These are phyloP conservation scores for Spatulosminthurus flaviceps DNA, from an alignment of 2,888 invertebrate species.

Conservation along the genomic window DNA sequence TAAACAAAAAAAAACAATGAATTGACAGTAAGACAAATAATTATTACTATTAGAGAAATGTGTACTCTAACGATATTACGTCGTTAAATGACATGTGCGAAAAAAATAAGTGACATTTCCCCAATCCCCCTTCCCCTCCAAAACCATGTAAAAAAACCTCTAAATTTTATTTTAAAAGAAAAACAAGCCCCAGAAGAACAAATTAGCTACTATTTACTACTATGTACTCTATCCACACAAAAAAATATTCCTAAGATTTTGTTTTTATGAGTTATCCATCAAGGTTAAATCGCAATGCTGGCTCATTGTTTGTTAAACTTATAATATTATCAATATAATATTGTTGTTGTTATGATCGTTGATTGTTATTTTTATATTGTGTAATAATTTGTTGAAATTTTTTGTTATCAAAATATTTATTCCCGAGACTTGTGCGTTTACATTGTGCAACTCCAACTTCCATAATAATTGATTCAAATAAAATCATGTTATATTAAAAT, in stretches of 20 bases:
- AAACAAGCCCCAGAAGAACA: slow-evolving; percentile 28
- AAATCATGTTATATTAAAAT: slow-evolving; percentile 44
- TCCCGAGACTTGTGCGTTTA: slow-evolving; percentile 31
- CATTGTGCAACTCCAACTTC: slow-evolving; percentile 47
- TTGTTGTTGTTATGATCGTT: slow-evolving; percentile 57
- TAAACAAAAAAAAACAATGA: too few relatives aligned
- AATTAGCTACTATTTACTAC: slow-evolving; percentile 24
- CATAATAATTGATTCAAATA: slow-evolving; percentile 45
- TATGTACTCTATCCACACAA: not conserved
- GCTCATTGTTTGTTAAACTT: slow-evolving; percentile 63
- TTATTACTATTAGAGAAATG: not conserved
- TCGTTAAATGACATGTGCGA: slow-evolving; percentile 4
- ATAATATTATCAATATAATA: slow-evolving; percentile 50
- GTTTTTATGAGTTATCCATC: slow-evolving; percentile 11
- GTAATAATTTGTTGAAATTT: slow-evolving; percentile 38
- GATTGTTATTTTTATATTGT: slow-evolving; percentile 56
- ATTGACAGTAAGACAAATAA: not conserved
- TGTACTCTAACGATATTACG: not conserved
- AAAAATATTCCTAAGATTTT: slow-evolving; percentile 7
- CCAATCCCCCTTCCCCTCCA: not conserved
- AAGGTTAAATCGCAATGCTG: slow-evolving; percentile 27
- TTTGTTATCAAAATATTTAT: slow-evolving; percentile 45
- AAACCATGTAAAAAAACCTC: slow-evolving; percentile 9
- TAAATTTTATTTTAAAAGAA: too few relatives aligned
- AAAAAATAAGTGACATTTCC: slow-evolving; percentile 23